Conservation (phyloP, 2,113 vertebrate genomes). For the Ursus arctos region DNA sequence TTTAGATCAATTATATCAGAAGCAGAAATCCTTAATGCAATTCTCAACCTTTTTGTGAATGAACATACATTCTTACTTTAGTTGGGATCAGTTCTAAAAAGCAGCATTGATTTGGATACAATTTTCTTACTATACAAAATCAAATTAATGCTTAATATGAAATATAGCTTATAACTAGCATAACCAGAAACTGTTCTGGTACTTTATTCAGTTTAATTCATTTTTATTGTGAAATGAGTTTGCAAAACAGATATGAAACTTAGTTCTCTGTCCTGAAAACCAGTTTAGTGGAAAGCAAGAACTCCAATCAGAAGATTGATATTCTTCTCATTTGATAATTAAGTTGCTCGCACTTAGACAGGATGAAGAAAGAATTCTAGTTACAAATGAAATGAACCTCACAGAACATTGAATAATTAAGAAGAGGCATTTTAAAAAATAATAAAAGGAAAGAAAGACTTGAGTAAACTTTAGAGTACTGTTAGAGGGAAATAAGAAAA, state of each 20-base stretch:
- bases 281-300: neutral
- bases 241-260: constrained; percentile 56
- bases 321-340: neutral
- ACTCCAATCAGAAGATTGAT: neutral
- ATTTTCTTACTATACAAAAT: neutral
- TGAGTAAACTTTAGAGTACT: neutral
- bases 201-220: neutral
- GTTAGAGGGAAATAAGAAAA: constrained; percentile 73
- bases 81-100: neutral
- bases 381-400: constrained; percentile 21
- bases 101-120: neutral
- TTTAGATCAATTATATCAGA: neutral
- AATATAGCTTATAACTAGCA: constrained; percentile 25
- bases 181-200: neutral
- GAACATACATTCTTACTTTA: neutral
- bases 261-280: neutral
- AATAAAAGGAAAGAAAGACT: neutral
- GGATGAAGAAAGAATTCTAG: constrained; percentile 21
- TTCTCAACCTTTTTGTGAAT: constrained; percentile 6
- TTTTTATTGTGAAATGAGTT: constrained; percentile 6
- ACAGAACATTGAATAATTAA: neutral
- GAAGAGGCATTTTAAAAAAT: neutral
- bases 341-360: neutral
- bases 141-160: constrained; percentile 4
- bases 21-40: neutral